A percentile compares a stretch with the other conserved stretches of the same genome.
These are phyloP conservation scores for Burhinus bistriatus DNA, from an alignment of 2,113 vertebrate species.

Conservation along the genomic window DNA sequence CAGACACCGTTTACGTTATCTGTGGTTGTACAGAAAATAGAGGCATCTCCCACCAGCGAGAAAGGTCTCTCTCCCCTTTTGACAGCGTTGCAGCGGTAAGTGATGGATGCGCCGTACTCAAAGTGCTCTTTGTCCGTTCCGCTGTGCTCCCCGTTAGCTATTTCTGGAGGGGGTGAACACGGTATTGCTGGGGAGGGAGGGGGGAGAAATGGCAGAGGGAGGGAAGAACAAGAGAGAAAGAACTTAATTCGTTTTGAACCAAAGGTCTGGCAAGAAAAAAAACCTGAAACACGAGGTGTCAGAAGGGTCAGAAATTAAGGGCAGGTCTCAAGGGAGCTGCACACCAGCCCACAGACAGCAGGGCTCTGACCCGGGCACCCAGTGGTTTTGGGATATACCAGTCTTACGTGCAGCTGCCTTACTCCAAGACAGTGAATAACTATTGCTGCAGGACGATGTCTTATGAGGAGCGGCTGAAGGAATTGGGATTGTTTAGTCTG, in stretches of 20 bases:
- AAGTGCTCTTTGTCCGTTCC: neutral
- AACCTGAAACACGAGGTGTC: neutral
- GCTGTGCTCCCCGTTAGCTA: neutral
- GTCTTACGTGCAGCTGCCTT: neutral
- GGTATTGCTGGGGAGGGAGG: neutral
- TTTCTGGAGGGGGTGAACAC: neutral
- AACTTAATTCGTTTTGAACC: neutral
- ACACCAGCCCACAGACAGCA: neutral
- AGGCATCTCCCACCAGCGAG: constrained; percentile 29
- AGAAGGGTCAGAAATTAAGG: neutral
- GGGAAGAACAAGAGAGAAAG: neutral
- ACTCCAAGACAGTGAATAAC: neutral
- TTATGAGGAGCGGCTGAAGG: too few species aligned
- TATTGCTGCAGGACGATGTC: neutral
- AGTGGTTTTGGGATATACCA: neutral
- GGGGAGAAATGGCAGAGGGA: too few species aligned
- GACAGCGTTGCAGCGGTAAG: neutral
- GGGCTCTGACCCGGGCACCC: neutral
- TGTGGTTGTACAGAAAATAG: constrained; percentile 13
- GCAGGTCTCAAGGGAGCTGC: neutral
- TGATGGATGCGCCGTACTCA: neutral
- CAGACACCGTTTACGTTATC: neutral
- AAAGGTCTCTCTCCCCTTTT: neutral
- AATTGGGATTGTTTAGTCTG: too few species aligned
- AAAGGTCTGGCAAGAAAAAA: neutral